Base-by-base conservation (phyloP, 2,113 vertebrate genomes). In the Nestor notabilis region DNA sequence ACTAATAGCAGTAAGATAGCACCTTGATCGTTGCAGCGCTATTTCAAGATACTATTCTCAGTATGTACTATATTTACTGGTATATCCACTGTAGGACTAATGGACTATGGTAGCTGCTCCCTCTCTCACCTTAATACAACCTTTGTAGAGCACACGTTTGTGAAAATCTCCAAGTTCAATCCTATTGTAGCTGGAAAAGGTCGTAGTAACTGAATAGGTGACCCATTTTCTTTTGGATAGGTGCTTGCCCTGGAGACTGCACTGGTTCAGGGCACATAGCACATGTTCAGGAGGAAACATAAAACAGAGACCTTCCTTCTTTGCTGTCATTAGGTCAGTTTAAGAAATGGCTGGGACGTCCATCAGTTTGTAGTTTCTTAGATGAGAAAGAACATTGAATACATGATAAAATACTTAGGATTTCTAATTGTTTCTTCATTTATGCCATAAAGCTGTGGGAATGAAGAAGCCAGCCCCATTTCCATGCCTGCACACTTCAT, bases 401-500 rank as follows among this genome's bases (percentile, higher is more conserved):
- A 7, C 0, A 0, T 16, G 46, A 31, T 43, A 28, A 37, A 44
- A n/a, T 8, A 11, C 17, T 28, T 9, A 3, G 3, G 14, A 16
- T 44, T 79, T 55, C 60, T 39, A 21, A 5, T 3, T 28, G 11
- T 10, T 31, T 50, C 14, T 28, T 20, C 11, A 1, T 25, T 41
- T 11, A 2, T 0, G 1, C 28, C 21, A 35, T 53, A 19, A 24
- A 17, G 2, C 0, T 9, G 8, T 17, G 29, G 29, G 13, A 58
- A 2, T 29, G 61, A 12, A 1, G 9, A 24, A 14, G 7, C 2
- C 55, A 29, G n/a, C 5, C 37, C 24, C 7, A 0, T 35, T 21
- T 7, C 31, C 5, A 0, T 25, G 19, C 25, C 43, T 37, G 39
- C 44, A 18, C 6, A 0, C 13, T 3, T 75, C 3, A 5, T 5